Evolutionary conservation across 2,888 invertebrate species (phyloP), one percentile per base, ranked within the genome.

Genomic region (Drosophila prostipennis): DNA sequence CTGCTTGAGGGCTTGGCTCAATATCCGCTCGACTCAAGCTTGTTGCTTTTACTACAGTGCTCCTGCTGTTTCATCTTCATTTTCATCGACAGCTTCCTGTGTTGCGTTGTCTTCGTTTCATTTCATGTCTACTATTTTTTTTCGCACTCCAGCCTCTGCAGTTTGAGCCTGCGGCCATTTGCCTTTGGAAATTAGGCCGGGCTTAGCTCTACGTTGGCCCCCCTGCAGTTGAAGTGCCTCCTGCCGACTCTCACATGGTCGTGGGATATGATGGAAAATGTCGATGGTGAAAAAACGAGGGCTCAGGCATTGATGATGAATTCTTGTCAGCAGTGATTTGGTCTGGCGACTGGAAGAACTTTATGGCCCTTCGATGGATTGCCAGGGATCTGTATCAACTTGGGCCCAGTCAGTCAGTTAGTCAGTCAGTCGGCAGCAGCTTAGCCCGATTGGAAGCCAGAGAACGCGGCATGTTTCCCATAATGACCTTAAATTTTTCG

Each of bases 101-200:
- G 64, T 32, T 43, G 54, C 42, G 29, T 37, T 60, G 53, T 74
- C 59, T 45, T 46, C 46, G 60, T 40, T 61, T 53, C 61, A 39
- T 46, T 65, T 61, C 39, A 65, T 63, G 61, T n/a, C 45, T 39
- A 34, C 56, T 45, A 32, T 76, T 48, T 72, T 76, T 76, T 43
- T 60, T 52, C 53, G 40, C 56, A 67, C 71, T 36, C 29, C 36
- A 26, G 26, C 19, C 55, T 49, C 29, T 61, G 63, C 14, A 40
- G 45, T 40, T 46, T 58, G 45, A 56, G 51, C 32, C 42, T 46
- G 45, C 29, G 74, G 74, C 74, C 48, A 56, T 61, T 57, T 68
- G 76, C 74, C 79, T 79, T 76, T 72, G 53, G 51, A 79, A 81
- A 81, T 80, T 81, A 80, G 79, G 67, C 76, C 72, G 43, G 67